phyloP scores from a whole-genome alignment of 2,888 invertebrate species.

The Agrotis clavis region DNA sequence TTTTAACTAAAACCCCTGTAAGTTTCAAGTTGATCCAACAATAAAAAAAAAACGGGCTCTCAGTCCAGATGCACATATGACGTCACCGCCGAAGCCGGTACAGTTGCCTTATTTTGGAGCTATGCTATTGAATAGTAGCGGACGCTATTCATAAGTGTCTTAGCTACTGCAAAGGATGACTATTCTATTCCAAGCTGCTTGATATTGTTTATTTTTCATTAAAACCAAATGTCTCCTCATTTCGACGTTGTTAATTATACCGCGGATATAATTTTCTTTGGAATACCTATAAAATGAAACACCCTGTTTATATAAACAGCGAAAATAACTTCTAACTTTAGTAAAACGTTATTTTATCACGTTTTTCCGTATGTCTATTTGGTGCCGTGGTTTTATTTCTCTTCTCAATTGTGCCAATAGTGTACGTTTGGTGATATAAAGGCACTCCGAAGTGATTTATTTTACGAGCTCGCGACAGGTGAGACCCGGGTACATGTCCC shows the following conservation, averaged over 20 bases:
- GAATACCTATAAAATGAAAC: background rate
- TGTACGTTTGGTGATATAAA: constrained; percentile 67
- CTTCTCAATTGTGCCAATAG: constrained; percentile 71
- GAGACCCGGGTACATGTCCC: constrained; percentile 54
- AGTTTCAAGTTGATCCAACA: too few relatives aligned
- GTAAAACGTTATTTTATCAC: background rate
- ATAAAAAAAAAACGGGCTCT: too few relatives aligned
- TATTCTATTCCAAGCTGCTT: background rate
- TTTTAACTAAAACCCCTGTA: too few relatives aligned
- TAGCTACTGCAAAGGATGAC: background rate
- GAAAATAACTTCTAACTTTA: background rate
- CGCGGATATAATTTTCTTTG: too few relatives aligned
- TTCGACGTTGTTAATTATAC: too few relatives aligned
- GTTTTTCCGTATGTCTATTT: constrained; percentile 17
- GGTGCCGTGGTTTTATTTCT: constrained; percentile 66
- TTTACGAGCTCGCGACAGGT: constrained; percentile 71
- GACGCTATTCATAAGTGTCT: constrained; percentile 1
- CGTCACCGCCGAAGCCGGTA: constrained; percentile 11
- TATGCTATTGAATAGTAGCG: constrained; percentile 26
- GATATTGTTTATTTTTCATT: background rate
- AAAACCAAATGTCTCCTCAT: background rate
- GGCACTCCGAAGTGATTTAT: constrained; percentile 72
- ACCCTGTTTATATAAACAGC: background rate
- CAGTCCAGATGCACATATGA: too few relatives aligned
- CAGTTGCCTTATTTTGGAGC: constrained; percentile 17